Evolutionary conservation across 2,113 vertebrate species (phyloP), one percentile per base, ranked within the genome.

Genomic region (Apus apus): DNA sequence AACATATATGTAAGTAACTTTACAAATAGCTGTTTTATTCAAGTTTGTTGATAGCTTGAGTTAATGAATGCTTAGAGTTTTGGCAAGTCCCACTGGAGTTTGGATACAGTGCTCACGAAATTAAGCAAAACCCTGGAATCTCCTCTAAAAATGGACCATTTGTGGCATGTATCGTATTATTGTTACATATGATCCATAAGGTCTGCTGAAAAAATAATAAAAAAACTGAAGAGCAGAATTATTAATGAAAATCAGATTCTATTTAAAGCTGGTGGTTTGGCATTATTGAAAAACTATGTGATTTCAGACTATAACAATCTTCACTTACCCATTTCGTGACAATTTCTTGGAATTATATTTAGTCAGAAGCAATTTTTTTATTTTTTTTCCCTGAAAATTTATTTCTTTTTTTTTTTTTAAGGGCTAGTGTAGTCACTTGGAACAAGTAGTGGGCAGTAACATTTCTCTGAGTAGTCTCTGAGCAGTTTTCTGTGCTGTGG

Each of bases 51-150:
- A 97, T 97, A 96, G 91, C n/a, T 89, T 71, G 68, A 95, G 79
- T 97, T 97, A 97, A 97, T 97, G 96, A 97, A 97, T 95, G 68
- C 87, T 92, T 96, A 95, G 66, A 77, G 75, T 81, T 96, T 97
- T 98, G 96, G 94, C 88, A 91, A 87, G 88, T 96, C 86, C 88
- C 30, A 19, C 88, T 94, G 90, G 53, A 96, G 34, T 94, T 93
- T 95, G 90, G 92, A 98, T 93, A 74, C 87, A 85, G 71, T 90
- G 36, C 82, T 95, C 87, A 76, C 94, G 93, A 97, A 97, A 94
- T 67, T 62, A 84, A 82, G 68, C 21, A 83, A 78, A 94, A 79
- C 85, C n/a, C 48, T 92, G 66, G 70, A 96, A 93, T 90, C 26
- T 93, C 87, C 84, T 96, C 84, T 96, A 87, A 90, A 93, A 94